These are phyloP conservation scores for Stegophylla sp. DNA, from an alignment of 2,888 invertebrate species.

Conservation along the genomic window DNA sequence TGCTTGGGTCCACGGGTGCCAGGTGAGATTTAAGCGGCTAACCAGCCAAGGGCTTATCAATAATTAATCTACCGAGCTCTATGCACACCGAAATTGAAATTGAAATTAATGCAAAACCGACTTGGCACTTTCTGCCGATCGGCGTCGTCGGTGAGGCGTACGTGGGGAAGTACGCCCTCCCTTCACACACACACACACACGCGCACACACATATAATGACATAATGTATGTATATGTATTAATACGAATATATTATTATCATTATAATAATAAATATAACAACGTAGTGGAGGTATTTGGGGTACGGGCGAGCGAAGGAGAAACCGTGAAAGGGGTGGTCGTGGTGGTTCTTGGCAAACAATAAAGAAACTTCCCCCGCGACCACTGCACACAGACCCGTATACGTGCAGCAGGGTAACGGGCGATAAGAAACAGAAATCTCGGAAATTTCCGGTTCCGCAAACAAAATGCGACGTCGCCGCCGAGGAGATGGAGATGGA, in stretches of 20 bases:
- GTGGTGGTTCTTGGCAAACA: constrained; percentile 43
- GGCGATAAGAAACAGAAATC: constrained; percentile 57
- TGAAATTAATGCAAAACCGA: constrained; percentile 53
- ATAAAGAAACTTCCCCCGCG: constrained; percentile 35
- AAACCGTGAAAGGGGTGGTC: background rate
- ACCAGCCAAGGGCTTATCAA: constrained; percentile 30
- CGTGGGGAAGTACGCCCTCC: no score
- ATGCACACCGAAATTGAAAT: constrained; percentile 35
- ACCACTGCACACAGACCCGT: background rate
- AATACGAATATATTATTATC: constrained; percentile 42
- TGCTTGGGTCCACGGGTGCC: background rate
- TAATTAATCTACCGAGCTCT: constrained; percentile 22
- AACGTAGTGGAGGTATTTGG: background rate
- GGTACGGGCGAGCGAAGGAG: no score
- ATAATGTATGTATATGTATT: no score
- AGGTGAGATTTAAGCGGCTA: constrained; percentile 8
- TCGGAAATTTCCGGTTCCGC: constrained; percentile 47
- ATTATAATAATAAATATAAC: constrained; percentile 25
- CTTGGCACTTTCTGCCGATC: constrained; percentile 38
- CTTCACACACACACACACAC: background rate
- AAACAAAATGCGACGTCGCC: constrained; percentile 15
- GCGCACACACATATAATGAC: background rate
- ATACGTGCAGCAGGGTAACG: background rate
- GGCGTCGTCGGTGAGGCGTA: background rate
- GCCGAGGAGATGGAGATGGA: background rate